Base-by-base conservation (phyloP, 1,140 invertebrate species). In the Drosophila oshimai region DNA sequence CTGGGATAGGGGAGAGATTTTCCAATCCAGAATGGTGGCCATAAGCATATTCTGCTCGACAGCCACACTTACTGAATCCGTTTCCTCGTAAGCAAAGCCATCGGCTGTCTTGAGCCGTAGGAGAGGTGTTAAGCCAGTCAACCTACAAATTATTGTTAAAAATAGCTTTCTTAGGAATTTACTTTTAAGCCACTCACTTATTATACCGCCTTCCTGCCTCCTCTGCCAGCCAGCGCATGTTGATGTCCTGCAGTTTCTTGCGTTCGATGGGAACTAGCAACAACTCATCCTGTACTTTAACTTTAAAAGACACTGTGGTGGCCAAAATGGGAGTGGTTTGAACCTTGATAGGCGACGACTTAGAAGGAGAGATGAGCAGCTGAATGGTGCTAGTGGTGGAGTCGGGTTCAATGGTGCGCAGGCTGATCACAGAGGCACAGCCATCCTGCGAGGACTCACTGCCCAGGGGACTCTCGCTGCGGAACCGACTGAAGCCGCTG, bases 131-230 rank as follows among this genome's bases (percentile, higher is more conserved):
- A 94, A 91, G 7, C 93, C 93, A 74, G 94, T 94, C 72, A 95
- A 91, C 67, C 94, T 94, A 72, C 24, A 37, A 29, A 34, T 26
- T 10, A n/a, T n/a, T 15, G 20, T 45, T 39, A 4, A 2, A 4
- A 20, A 15, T 6, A 55, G 6, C 1, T 5, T 20, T 24, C 4
- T 26, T 2, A 0, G 6, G 0, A 34, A 42, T 20, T 13, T 6
- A 12, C 10, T 6, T 9, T 20, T 0, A 4, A 17, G 20, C 3
- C 10, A 89, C 91, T 92, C 89, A 94, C 94, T 93, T 94, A 51
- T 94, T 95, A 92, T 95, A 95, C 84, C 95, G 92, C 46, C 92
- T 91, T 24, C 94, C 93, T 0, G 94, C 93, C 92, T 95, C 94
- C 34, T 94, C 93, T 31, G 94, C 93, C 54, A 96, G 91, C 95